These are phyloP conservation scores for Poeciliopsis turrubarensis DNA, from an alignment of 2,113 vertebrate species.

Conservation along the genomic window DNA sequence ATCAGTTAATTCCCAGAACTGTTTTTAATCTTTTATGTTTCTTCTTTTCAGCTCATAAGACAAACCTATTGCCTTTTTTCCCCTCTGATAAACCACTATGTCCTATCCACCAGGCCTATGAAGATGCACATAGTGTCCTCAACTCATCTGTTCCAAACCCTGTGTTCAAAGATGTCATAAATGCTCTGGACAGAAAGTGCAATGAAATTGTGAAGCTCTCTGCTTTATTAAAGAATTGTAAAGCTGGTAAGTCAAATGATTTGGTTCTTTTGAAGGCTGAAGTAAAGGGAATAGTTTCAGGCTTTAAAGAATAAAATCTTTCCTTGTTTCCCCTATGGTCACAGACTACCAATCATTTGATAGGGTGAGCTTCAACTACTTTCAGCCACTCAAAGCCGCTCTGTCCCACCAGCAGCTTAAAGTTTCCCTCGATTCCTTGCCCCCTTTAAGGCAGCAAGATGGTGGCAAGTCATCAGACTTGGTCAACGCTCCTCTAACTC, in stretches of 20 bases:
- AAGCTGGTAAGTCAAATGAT: constrained; percentile 50
- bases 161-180: constrained; percentile 36
- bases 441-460: constrained; percentile 24
- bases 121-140: constrained; percentile 58
- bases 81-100: background rate
- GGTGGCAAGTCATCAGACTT: constrained; percentile 14
- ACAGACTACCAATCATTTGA: constrained; percentile 39
- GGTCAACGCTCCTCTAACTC: constrained; percentile 1
- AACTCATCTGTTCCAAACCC: constrained; percentile 25
- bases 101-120: constrained; percentile 50
- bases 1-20: background rate
- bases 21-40: background rate
- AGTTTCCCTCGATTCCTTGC: constrained; percentile 20
- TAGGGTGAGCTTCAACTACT: constrained; percentile 13
- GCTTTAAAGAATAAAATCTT: background rate
- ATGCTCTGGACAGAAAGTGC: constrained; percentile 54
- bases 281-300: background rate
- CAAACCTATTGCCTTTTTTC: too few relatives aligned
- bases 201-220: constrained; percentile 46
- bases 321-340: background rate
- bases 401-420: constrained; percentile 42
- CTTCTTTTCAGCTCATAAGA: background rate
- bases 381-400: constrained; percentile 1
- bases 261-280: background rate
- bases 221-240: constrained; percentile 39